A percentile compares a stretch with the other conserved stretches of the same genome.
These are phyloP conservation scores for Saturnia japonica DNA, from an alignment of 2,888 invertebrate species.

Conservation along the genomic window DNA sequence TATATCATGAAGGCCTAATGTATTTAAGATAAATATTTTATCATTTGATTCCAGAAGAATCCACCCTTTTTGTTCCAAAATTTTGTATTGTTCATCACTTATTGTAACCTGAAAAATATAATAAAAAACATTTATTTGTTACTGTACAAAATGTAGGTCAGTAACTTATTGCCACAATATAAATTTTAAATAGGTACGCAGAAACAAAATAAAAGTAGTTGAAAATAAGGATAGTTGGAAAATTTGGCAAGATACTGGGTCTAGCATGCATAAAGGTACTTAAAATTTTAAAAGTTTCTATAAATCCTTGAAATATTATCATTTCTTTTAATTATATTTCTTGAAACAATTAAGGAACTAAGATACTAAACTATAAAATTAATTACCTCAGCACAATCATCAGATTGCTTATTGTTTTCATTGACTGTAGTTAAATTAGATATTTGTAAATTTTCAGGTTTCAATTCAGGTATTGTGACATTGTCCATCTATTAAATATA, in stretches of 20 bases:
- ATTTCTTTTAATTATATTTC: not conserved
- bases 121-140: not conserved
- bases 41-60: constrained; percentile 63
- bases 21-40: constrained; percentile 65
- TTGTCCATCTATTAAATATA: constrained; percentile 4
- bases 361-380: not conserved
- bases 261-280: too few species aligned
- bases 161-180: too few species aligned
- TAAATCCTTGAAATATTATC: too few species aligned
- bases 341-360: constrained; percentile 2
- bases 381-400: constrained; percentile 17
- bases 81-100: constrained; percentile 66
- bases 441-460: not conserved
- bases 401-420: constrained; percentile 10
- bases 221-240: too few species aligned
- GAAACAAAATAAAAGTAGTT: too few species aligned
- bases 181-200: too few species aligned
- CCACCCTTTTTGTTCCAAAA: constrained; percentile 72
- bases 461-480: constrained; percentile 1
- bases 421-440: not conserved
- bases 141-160: too few species aligned
- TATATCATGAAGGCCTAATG: constrained; percentile 69
- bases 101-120: constrained; percentile 59
- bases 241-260: too few species aligned
- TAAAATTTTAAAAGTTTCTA: too few species aligned